Evolutionary conservation across 2,888 invertebrate genomes (phyloP), one percentile per base, ranked within the genome.

Genomic region (Mythimna pallens): DNA sequence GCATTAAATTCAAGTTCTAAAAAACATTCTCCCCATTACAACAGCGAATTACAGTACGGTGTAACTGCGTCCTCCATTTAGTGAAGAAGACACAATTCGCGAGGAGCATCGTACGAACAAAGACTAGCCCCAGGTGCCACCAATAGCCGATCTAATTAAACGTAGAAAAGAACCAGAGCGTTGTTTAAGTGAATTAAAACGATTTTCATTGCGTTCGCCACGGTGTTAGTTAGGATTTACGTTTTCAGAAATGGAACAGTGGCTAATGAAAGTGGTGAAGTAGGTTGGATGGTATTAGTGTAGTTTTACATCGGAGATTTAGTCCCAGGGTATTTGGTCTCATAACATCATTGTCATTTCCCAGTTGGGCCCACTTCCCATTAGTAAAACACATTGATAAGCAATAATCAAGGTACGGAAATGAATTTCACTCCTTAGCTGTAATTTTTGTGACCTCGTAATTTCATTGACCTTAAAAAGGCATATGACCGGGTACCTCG

Each of bases 141-240:
- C 91, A 91, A 94, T 93, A 91, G 91, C 86, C 88, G 87, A 89
- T 92, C 90, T 94, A 94, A 94, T 94, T 94, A 94, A 94, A 93
- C 89, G 83, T 76, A 85, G 89, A 88, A 93, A 93, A 92, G 93
- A 93, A 92, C 89, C 88, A 87, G 88, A 89, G 89, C 88, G 87
- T 86, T 86, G 87, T 88, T 89, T 88, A 89, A 92, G 87, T 90
- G 89, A 92, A 93, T 92, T 92, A 89, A 91, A 91, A 90, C 87
- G 85, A 86, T 88, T 85, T 87, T 87, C 86, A 83, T 85, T 83
- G 85, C 84, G 79, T 80, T 82, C 80, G 74, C 66, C 67, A 72
- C 78, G 73, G 81, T 86, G 82, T 83, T 79, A 81, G 83, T 84
- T 82, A 82, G 87, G 88, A 90, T 88, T 90, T 88, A 89, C 82